Evolutionary conservation across 2,888 invertebrate genomes (phyloP).

Genomic region (Drosophila fungiperda): DNA sequence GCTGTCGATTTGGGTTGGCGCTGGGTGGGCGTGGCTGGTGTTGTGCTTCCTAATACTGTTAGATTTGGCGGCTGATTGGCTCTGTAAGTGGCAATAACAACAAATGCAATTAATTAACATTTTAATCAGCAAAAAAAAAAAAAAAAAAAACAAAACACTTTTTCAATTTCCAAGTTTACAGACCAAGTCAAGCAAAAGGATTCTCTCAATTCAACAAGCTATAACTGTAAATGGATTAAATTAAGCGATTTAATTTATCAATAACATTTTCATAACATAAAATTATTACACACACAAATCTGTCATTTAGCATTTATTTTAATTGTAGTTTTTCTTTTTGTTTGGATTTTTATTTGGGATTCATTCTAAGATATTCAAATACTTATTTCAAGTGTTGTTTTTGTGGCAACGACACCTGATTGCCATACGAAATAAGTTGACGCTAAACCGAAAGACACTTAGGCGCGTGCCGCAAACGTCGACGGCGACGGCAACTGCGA

Average conservation of each 20-base stretch:
- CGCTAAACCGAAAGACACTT: slow-evolving; percentile 16
- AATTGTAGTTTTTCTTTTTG: not conserved
- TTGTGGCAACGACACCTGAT: slow-evolving; percentile 39
- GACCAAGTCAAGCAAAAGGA: not conserved
- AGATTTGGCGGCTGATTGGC: slow-evolving; percentile 83
- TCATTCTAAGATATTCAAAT: slow-evolving; percentile 21
- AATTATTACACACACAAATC: not conserved
- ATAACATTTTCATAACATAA: not conserved
- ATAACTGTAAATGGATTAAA: not conserved
- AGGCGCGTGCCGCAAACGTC: slow-evolving; percentile 51
- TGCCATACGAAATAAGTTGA: slow-evolving; percentile 40
- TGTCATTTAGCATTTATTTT: not conserved
- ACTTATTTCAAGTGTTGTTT: slow-evolving; percentile 5
- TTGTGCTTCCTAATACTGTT: slow-evolving; percentile 83
- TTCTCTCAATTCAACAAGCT: not conserved
- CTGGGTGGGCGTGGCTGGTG: slow-evolving; percentile 59
- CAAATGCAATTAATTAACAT: not conserved
- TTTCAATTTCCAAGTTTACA: not conserved
- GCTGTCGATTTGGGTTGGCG: slow-evolving; percentile 64
- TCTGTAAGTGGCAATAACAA: slow-evolving; percentile 60
- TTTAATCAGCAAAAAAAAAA: too few relatives aligned
- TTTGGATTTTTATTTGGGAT: slow-evolving; percentile 7
- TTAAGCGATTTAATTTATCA: not conserved
- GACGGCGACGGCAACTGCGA: not conserved
- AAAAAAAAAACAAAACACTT: not conserved